Percentiles rank a stretch among this genome's conserved stretches.
phyloP scores from a whole-genome alignment of 2,113 vertebrate genomes.

The Petaurus breviceps region DNA sequence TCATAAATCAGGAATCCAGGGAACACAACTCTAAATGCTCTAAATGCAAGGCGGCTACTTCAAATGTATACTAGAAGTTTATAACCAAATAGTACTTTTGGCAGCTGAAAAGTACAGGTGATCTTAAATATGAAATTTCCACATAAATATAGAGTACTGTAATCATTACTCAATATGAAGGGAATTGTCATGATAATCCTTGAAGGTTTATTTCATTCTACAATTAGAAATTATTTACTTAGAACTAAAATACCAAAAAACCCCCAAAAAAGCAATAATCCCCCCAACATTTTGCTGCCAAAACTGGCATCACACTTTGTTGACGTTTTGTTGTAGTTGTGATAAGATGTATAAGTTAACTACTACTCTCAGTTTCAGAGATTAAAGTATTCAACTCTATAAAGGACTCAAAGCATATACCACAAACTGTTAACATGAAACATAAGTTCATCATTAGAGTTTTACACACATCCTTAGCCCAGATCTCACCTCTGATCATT shows the following conservation, averaged over 20 bases:
- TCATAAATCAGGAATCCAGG: not conserved
- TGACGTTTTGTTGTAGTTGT: not conserved
- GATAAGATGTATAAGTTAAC: slow-evolving; percentile 71
- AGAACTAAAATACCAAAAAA: slow-evolving; percentile 33
- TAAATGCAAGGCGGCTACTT: not conserved
- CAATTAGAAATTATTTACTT: slow-evolving; percentile 21
- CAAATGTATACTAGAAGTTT: slow-evolving; percentile 13
- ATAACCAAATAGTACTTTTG: not conserved
- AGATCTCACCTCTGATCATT: not conserved
- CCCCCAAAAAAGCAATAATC: not conserved
- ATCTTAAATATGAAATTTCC: slow-evolving; percentile 31
- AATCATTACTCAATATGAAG: slow-evolving; percentile 21
- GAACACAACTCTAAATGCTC: not conserved
- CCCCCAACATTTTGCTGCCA: slow-evolving; percentile 40
- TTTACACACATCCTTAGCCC: not conserved
- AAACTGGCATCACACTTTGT: not conserved
- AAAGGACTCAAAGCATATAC: slow-evolving; percentile 5
- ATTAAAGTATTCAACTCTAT: not conserved
- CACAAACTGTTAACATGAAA: slow-evolving; percentile 19
- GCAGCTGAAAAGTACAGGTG: slow-evolving; percentile 1
- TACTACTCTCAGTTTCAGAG: slow-evolving; percentile 52
- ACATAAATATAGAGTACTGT: not conserved
- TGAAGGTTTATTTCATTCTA: not conserved
- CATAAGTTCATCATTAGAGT: not conserved
- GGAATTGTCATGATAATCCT: slow-evolving; percentile 40